Percentiles rank a stretch among this genome's conserved stretches.
Evolutionary conservation across 2,797 vertebrate genomes (phyloP).

Genomic region (Lophotriccus pileatus): DNA sequence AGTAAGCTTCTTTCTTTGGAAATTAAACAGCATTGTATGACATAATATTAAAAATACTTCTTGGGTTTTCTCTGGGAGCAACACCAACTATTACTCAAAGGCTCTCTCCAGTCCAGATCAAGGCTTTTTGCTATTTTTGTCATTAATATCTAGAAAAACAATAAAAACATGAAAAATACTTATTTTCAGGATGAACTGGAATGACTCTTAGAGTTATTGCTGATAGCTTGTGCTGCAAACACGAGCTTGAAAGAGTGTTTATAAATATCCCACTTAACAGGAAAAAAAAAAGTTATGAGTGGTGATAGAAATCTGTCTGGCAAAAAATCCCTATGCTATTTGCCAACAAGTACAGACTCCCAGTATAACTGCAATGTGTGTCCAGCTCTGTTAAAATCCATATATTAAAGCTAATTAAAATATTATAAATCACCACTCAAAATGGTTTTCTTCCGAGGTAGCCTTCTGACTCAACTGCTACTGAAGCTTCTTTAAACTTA

Average conservation of each 20-base stretch:
- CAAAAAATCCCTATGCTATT: not conserved
- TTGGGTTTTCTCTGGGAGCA: not conserved
- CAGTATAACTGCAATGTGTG: not conserved
- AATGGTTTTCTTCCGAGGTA: slow-evolving; percentile 21
- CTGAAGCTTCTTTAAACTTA: slow-evolving; percentile 9
- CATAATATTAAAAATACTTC: not conserved
- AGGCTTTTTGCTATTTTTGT: not conserved
- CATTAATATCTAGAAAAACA: not conserved
- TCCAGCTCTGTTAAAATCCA: slow-evolving; percentile 34
- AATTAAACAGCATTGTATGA: not conserved
- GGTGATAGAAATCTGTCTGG: slow-evolving; percentile 42
- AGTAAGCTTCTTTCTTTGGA: not conserved
- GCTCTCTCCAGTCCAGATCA: not conserved
- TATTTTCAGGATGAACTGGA: not conserved
- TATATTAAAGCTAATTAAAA: slow-evolving; percentile 51
- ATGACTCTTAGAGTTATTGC: not conserved
- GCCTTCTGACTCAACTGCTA: slow-evolving; percentile 31
- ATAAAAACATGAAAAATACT: not conserved
- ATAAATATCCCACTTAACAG: slow-evolving; percentile 47
- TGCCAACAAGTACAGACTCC: slow-evolving; percentile 25
- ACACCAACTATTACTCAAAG: not conserved
- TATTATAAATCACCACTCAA: slow-evolving; percentile 42
- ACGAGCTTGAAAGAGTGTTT: slow-evolving; percentile 2
- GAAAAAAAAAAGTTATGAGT: not conserved
- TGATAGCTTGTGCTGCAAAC: slow-evolving; percentile 15